Conservation (phyloP, 2,113 vertebrate species). For the Meles meles region DNA sequence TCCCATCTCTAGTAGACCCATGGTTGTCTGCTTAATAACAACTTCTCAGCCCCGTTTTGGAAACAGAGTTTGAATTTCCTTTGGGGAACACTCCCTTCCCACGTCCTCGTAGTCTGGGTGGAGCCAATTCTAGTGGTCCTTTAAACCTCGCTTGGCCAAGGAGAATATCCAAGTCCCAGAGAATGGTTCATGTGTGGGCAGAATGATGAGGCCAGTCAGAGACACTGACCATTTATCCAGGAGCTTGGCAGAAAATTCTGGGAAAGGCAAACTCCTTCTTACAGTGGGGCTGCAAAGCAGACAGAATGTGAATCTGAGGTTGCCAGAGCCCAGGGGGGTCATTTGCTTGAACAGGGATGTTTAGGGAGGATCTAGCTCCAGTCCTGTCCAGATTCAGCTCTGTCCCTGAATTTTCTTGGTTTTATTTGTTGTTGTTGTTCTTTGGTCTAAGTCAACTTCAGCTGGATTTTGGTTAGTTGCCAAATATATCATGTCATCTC, state of each 20-base stretch:
- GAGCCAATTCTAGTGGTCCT: not conserved
- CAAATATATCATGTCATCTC: not conserved
- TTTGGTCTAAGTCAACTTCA: not conserved
- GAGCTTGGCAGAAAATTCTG: not conserved
- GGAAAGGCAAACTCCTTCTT: not conserved
- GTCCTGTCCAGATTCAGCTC: not conserved
- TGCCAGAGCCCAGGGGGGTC: not conserved
- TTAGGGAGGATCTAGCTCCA: not conserved
- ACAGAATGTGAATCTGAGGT: not conserved
- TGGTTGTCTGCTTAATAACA: not conserved
- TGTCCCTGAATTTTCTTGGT: not conserved
- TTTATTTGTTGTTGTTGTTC: not conserved
- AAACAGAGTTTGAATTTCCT: not conserved
- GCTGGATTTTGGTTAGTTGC: not conserved
- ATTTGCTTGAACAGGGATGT: not conserved
- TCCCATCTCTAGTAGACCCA: not conserved
- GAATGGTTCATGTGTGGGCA: not conserved
- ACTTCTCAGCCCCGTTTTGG: not conserved
- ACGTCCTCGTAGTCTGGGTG: not conserved
- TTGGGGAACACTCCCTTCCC: not conserved
- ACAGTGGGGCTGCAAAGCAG: not conserved
- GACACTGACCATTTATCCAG: not conserved
- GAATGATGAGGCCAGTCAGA: not conserved
- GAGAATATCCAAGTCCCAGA: not conserved
- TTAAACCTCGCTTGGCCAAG: not conserved